phyloP scores from a whole-genome alignment of 2,797 vertebrate genomes.

The Protonibea diacanthus region DNA sequence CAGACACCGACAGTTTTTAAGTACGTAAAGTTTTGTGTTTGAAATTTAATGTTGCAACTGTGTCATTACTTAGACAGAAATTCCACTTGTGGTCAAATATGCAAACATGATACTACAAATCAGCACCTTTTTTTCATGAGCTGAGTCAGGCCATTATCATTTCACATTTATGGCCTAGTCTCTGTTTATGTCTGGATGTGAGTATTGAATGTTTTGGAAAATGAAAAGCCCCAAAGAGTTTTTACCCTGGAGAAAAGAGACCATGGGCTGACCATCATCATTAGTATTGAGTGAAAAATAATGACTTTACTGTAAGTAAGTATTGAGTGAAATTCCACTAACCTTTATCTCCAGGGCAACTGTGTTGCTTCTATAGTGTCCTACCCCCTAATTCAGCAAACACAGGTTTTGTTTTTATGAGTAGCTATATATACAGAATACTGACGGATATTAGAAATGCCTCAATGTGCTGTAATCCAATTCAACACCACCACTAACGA shows the following conservation, averaged over 20 bases:
- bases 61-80: too few species aligned
- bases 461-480: conserved; percentile 26
- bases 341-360: conserved; percentile 72
- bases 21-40: neutral
- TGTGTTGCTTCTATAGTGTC: conserved; percentile 21
- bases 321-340: conserved; percentile 71
- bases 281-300: conserved; percentile 72
- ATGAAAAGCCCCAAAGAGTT: conserved; percentile 55
- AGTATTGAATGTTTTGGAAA: conserved; percentile 63
- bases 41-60: too few species aligned
- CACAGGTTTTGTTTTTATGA: conserved; percentile 46
- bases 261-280: conserved; percentile 57
- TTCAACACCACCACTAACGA: conserved; percentile 4
- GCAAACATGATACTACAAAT: neutral
- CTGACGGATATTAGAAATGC: conserved; percentile 1
- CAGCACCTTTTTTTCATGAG: neutral
- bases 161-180: conserved; percentile 50
- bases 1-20: neutral
- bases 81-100: too few species aligned
- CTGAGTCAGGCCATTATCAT: neutral
- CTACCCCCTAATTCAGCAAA: conserved; percentile 53
- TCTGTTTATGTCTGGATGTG: conserved; percentile 29
- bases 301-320: conserved; percentile 70
- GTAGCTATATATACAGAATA: conserved; percentile 10
- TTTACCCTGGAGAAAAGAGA: conserved; percentile 47